These are phyloP conservation scores for Drosophila neonasuta DNA, from an alignment of 2,888 invertebrate genomes.

Conservation along the genomic window DNA sequence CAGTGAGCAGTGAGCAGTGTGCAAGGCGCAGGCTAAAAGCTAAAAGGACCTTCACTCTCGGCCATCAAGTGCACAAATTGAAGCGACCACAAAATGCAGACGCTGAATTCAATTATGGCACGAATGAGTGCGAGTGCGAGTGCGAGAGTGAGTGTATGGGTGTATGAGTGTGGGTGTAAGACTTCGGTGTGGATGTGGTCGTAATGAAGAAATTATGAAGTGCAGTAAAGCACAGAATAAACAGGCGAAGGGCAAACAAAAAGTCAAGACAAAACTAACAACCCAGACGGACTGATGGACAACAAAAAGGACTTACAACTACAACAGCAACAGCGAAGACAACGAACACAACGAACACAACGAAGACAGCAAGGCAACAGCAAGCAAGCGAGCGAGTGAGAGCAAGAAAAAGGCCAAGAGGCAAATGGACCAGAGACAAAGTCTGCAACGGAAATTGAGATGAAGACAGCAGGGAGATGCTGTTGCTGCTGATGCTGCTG, in stretches of 20 bases:
- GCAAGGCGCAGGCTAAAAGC: background rate
- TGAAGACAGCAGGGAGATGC: background rate
- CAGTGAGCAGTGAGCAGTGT: too few relatives aligned
- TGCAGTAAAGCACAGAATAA: slow-evolving; percentile 58
- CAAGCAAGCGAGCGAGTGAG: too few relatives aligned
- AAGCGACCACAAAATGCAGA: slow-evolving; percentile 67
- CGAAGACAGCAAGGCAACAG: background rate
- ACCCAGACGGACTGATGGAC: background rate
- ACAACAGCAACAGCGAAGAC: slow-evolving; percentile 2
- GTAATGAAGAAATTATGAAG: slow-evolving; percentile 75
- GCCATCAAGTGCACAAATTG: slow-evolving; percentile 64
- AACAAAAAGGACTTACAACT: background rate
- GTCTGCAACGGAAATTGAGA: slow-evolving; percentile 38
- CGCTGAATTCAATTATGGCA: slow-evolving; percentile 50
- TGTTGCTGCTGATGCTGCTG: background rate
- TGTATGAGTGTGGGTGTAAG: slow-evolving; percentile 12
- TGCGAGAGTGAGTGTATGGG: background rate
- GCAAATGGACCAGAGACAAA: slow-evolving; percentile 31
- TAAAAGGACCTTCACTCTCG: slow-evolving; percentile 25
- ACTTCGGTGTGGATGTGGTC: slow-evolving; percentile 5
- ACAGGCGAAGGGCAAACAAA: slow-evolving; percentile 28
- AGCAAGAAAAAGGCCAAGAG: slow-evolving; percentile 12
- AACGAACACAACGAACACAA: background rate
- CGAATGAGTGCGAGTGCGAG: background rate
- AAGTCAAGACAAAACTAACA: slow-evolving; percentile 15